These are phyloP conservation scores for Drosophila neutralis DNA, from an alignment of 2,888 invertebrate genomes.

Conservation along the genomic window DNA sequence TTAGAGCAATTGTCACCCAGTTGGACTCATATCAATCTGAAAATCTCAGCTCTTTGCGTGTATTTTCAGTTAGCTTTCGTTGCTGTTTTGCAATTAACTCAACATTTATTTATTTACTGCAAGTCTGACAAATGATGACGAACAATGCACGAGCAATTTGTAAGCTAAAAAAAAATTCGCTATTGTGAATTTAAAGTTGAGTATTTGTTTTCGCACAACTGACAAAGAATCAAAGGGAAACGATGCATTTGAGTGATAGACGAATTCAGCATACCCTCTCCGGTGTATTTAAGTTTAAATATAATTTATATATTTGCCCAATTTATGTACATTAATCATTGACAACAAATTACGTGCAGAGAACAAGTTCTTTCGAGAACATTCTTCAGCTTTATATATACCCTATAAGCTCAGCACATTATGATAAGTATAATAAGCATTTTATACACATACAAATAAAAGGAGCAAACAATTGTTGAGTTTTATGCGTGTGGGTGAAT, in stretches of 20 bases:
- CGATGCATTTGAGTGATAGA: not conserved
- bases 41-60: not conserved
- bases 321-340: not conserved
- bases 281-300: not conserved
- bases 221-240: slow-evolving; percentile 5
- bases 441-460: slow-evolving; percentile 7
- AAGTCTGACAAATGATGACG: slow-evolving; percentile 34
- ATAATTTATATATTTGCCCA: not conserved
- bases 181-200: not conserved
- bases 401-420: not conserved
- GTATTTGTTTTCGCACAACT: slow-evolving; percentile 15
- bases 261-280: not conserved
- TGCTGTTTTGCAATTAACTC: slow-evolving; percentile 18
- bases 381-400: not conserved
- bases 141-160: slow-evolving; percentile 36
- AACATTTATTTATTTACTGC: slow-evolving; percentile 25
- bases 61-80: not conserved
- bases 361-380: not conserved
- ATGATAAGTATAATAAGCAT: not conserved
- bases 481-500: slow-evolving; percentile 28
- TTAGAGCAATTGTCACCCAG: slow-evolving; percentile 34
- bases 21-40: slow-evolving; percentile 17
- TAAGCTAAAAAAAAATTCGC: slow-evolving; percentile 16
- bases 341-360: not conserved
- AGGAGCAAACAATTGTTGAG: slow-evolving; percentile 25